Base-by-base conservation (phyloP, 2,888 invertebrate species). In the Macrosiphum euphorbiae region DNA sequence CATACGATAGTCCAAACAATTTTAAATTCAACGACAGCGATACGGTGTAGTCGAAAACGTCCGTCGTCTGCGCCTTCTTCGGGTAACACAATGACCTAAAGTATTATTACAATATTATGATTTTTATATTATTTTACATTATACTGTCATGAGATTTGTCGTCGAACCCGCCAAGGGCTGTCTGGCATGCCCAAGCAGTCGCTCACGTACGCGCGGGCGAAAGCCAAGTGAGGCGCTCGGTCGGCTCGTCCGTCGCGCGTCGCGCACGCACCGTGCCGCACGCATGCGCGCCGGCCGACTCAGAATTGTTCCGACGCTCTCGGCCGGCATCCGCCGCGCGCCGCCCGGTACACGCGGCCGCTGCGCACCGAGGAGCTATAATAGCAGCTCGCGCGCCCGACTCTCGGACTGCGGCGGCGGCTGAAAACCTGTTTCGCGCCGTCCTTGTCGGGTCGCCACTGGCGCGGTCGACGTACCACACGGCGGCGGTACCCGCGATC, bases 371-470 rank as follows among this genome's bases (percentile, higher is more conserved):
- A 78, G 67, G 44, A 24, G 87, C 86, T 28, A 13, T 44, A 16
- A 47, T 47, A 16, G 92, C n/a, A 58, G 28, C 92, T 58, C 92
- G 26, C 87, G 92, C 87, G 87, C 92, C 92, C 87, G 87, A 67
- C 86, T 91, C 86, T 89, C 84, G 78, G 55, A 41, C 52, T 61
- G 86, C 87, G 44, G n/a, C 58, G 26, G 92, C 78, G 47, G 55
- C 55, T 35, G 89, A 26, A 93, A 93, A 93, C 93, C 93, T 85
- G 93, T 93, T 93, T 93, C 93, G 55, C 84, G 93, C 93, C 93
- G 93, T 93, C 93, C 93, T 93, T 93, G 93, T 93, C 93, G 89
- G 93, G 93, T 93, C 93, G 85, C 90, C 85, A 78, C 78, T n/a
- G 93, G 47, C 8, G 67, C 55, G 89, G 61, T 20, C 86, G 84